Conservation (phyloP, 2,888 invertebrate species). For the Mechanitis mazaeus region DNA sequence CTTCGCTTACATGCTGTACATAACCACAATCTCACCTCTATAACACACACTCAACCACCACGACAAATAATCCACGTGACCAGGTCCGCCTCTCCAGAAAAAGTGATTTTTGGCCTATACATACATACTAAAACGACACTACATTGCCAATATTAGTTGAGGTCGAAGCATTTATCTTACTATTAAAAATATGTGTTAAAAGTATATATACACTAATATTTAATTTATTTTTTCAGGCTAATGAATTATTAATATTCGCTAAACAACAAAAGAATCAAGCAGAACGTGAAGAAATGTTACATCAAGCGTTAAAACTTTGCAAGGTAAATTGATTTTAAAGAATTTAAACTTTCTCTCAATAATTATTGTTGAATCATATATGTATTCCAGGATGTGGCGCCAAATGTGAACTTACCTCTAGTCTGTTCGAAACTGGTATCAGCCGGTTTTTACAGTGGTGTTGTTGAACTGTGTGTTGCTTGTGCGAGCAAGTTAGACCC, state of each 20-base stretch:
- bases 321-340: constrained; percentile 68
- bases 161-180: no score
- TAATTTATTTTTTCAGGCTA: constrained; percentile 77
- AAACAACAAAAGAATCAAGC: constrained; percentile 83
- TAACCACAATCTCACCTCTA: no score
- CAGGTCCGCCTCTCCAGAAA: no score
- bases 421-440: constrained; percentile 90
- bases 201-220: no score
- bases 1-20: no score
- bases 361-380: background rate
- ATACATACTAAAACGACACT: no score
- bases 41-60: no score
- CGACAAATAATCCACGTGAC: no score
- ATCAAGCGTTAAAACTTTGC: constrained; percentile 88
- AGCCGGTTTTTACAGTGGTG: constrained; percentile 89
- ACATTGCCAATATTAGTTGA: no score
- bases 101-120: no score
- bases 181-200: no score
- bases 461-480: constrained; percentile 90
- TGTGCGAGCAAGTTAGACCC: constrained; percentile 94
- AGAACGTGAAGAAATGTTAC: constrained; percentile 86
- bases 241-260: constrained; percentile 90
- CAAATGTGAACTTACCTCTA: constrained; percentile 87
- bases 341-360: background rate
- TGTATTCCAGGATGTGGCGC: constrained; percentile 82